phyloP scores from a whole-genome alignment of 2,113 vertebrate genomes.

The Epinephelus moara region DNA sequence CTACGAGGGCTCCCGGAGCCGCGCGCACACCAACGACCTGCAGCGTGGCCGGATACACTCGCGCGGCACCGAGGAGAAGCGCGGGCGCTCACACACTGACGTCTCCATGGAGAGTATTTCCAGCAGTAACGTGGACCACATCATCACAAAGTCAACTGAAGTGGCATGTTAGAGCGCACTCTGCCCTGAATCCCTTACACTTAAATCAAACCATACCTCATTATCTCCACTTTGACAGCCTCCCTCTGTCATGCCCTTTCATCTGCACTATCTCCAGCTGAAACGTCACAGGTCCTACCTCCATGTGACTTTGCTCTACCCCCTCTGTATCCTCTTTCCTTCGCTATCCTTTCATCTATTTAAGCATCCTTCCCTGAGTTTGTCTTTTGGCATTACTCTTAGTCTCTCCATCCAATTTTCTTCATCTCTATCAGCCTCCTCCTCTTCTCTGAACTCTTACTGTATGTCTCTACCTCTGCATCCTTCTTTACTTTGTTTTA shows the following conservation, averaged over 20 bases:
- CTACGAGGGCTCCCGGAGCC: conserved; percentile 85
- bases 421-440: not conserved
- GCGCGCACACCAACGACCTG: conserved; percentile 85
- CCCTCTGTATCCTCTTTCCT: not conserved
- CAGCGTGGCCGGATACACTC: conserved; percentile 77
- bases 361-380: not conserved
- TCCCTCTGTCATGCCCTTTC: conserved; percentile 44
- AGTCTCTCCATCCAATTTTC: not conserved
- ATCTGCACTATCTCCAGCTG: conserved; percentile 42
- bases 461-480: conserved; percentile 1
- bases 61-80: conserved; percentile 66
- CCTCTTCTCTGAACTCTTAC: conserved; percentile 10
- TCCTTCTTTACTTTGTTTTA: not conserved
- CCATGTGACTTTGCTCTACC: conserved; percentile 8
- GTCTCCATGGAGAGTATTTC: conserved; percentile 84
- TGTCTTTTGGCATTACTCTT: not conserved
- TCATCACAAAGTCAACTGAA: conserved; percentile 87
- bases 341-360: not conserved
- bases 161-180: conserved; percentile 86
- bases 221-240: not conserved
- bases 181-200: not conserved
- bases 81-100: conserved; percentile 86
- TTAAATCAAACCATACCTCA: conserved; percentile 53
- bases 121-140: conserved; percentile 77
- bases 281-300: conserved; percentile 11